phyloP scores from a whole-genome alignment of 2,797 vertebrate genomes.

The Crocidura indochinensis region DNA sequence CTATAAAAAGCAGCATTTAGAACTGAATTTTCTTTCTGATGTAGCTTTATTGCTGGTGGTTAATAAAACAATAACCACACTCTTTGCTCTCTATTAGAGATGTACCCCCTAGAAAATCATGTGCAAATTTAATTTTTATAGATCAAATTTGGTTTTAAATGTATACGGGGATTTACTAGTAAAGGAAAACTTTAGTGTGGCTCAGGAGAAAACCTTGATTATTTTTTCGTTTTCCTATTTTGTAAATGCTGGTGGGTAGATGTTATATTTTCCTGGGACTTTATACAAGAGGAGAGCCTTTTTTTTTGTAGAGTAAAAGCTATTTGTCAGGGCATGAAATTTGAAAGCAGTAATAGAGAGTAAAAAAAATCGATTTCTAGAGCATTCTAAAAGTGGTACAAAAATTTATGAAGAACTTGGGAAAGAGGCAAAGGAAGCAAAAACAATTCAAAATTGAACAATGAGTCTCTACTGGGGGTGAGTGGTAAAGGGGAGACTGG shows the following conservation, averaged over 20 bases:
- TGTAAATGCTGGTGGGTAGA: background rate
- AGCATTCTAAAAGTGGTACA: conserved; percentile 63
- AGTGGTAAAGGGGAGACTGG: background rate
- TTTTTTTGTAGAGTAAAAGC: conserved; percentile 30
- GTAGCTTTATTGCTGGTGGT: conserved; percentile 60
- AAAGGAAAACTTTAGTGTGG: conserved; percentile 40
- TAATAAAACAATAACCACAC: conserved; percentile 71
- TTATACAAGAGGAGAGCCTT: conserved; percentile 1
- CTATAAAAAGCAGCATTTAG: conserved; percentile 68
- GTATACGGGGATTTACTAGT: conserved; percentile 52
- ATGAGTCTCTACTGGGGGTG: background rate
- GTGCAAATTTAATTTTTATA: conserved; percentile 78
- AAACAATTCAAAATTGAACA: background rate
- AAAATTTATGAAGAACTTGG: conserved; percentile 66
- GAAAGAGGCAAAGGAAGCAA: conserved; percentile 35
- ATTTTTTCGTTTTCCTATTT: conserved; percentile 46
- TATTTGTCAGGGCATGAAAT: conserved; percentile 56
- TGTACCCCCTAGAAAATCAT: conserved; percentile 64
- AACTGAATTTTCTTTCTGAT: conserved; percentile 36
- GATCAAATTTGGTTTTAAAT: conserved; percentile 76
- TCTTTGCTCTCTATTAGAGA: conserved; percentile 63
- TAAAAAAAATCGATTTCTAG: conserved; percentile 72
- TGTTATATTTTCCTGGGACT: conserved; percentile 30
- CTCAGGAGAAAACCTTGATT: background rate
- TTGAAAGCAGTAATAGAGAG: conserved; percentile 32